Evolutionary conservation across 2,797 vertebrate genomes (phyloP).

Genomic region (Falco cherrug): DNA sequence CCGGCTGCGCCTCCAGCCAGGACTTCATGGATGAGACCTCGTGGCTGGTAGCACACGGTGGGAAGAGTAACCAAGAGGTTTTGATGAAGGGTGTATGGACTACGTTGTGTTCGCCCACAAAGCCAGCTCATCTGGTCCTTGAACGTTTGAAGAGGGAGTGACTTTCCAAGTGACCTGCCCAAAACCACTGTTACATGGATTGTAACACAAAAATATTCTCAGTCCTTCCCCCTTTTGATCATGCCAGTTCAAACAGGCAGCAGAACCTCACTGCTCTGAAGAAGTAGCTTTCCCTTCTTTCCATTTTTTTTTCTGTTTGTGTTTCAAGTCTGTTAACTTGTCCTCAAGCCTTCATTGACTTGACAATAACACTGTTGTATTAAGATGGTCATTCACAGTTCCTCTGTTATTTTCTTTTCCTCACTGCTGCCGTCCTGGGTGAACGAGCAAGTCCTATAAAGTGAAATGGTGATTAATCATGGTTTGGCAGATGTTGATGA

Average conservation of each 20-base stretch:
- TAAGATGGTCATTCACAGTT: not conserved
- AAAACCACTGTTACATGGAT: accelerated
- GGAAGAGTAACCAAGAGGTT: not conserved
- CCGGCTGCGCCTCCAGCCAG: not conserved
- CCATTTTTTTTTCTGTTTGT: not conserved
- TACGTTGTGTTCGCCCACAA: not conserved
- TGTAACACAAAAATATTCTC: not conserved
- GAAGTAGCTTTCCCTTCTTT: not conserved
- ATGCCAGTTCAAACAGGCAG: not conserved
- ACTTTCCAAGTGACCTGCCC: not conserved
- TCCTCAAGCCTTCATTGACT: not conserved
- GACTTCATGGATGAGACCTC: not conserved
- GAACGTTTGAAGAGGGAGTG: not conserved
- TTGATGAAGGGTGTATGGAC: not conserved
- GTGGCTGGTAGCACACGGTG: not conserved
- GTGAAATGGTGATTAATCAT: not conserved
- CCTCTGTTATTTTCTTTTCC: not conserved
- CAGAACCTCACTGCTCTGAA: not conserved
- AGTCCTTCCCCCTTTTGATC: not conserved
- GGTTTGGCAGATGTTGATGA: too few species aligned
- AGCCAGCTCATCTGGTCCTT: not conserved
- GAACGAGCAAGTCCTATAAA: not conserved
- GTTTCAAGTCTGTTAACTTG: not conserved
- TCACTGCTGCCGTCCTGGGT: not conserved
- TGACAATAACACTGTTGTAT: not conserved